Evolutionary conservation across 92 coral and sea anemone species (phyloP).

Genomic region (Epizoanthus stellaris): DNA sequence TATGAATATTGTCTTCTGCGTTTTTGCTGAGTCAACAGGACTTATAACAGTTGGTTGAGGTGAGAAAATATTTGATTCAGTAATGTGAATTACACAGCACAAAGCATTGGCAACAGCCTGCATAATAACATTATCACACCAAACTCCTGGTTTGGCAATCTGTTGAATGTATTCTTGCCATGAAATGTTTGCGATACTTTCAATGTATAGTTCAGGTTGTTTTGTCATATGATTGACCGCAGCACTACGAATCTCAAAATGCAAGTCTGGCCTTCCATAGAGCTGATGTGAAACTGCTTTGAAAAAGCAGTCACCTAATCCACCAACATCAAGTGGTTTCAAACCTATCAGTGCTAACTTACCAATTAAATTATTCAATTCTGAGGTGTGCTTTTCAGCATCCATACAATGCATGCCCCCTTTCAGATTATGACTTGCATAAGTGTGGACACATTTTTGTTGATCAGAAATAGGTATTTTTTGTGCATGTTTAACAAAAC

Average conservation of each 20-base stretch:
- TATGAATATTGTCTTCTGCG: conserved; percentile 49
- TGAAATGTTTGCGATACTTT: conserved; percentile 49
- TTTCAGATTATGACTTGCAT: neutral
- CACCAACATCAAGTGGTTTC: conserved; percentile 60
- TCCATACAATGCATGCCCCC: neutral
- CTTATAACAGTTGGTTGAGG: conserved; percentile 47
- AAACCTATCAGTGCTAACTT: conserved; percentile 33
- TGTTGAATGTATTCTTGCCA: conserved; percentile 38
- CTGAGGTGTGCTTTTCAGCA: neutral
- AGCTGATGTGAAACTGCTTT: conserved; percentile 66
- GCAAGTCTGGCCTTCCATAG: conserved; percentile 52
- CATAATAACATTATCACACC: conserved; percentile 53
- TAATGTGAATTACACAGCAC: conserved; percentile 58
- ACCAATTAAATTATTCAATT: neutral
- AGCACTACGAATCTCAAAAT: conserved; percentile 53
- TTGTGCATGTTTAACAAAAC: neutral
- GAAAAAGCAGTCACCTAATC: conserved; percentile 66
- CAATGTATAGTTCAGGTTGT: conserved; percentile 57
- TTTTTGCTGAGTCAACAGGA: conserved; percentile 29
- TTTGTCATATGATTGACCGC: conserved; percentile 49
- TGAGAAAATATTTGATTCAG: conserved; percentile 47
- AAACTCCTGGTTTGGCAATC: conserved; percentile 43
- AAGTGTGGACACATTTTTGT: neutral
- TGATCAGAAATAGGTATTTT: neutral
- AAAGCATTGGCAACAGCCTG: conserved; percentile 63